phyloP scores from a whole-genome alignment of 2,113 vertebrate genomes.

The Oriolus oriolus region DNA sequence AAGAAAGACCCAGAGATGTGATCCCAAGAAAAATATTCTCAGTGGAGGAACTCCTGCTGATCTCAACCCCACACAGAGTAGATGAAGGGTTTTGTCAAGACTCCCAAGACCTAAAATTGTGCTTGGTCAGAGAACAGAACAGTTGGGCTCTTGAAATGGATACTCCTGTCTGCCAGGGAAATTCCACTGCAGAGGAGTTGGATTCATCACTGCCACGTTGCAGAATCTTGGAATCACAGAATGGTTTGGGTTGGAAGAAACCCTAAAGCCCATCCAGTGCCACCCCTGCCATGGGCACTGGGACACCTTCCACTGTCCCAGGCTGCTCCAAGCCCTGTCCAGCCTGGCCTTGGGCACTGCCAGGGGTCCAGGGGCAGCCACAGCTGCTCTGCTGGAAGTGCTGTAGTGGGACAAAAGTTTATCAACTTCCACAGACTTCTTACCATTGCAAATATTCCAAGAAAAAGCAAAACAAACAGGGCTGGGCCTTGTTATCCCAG shows the following conservation, averaged over 20 bases:
- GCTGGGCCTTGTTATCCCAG: background rate
- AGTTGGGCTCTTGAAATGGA: background rate
- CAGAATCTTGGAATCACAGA: background rate
- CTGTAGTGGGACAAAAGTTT: fast-evolving
- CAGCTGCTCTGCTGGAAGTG: background rate
- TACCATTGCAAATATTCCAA: background rate
- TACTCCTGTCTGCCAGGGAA: background rate
- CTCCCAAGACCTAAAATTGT: background rate
- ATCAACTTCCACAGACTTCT: background rate
- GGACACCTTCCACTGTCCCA: background rate
- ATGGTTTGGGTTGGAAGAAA: background rate
- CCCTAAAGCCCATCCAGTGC: background rate
- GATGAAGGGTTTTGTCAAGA: background rate
- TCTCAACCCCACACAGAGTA: background rate
- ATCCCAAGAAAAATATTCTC: background rate
- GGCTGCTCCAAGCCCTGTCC: background rate
- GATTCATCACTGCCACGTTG: fast-evolving
- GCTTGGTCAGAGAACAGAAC: background rate
- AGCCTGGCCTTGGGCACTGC: fast-evolving
- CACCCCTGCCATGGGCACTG: background rate
- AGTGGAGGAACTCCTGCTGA: background rate
- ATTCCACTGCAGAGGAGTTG: background rate
- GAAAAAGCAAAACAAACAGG: background rate
- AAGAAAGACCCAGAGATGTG: background rate
- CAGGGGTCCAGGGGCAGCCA: background rate